Evolutionary conservation across 2,888 invertebrate genomes (phyloP).

Genomic region (Orthosia gracilis): DNA sequence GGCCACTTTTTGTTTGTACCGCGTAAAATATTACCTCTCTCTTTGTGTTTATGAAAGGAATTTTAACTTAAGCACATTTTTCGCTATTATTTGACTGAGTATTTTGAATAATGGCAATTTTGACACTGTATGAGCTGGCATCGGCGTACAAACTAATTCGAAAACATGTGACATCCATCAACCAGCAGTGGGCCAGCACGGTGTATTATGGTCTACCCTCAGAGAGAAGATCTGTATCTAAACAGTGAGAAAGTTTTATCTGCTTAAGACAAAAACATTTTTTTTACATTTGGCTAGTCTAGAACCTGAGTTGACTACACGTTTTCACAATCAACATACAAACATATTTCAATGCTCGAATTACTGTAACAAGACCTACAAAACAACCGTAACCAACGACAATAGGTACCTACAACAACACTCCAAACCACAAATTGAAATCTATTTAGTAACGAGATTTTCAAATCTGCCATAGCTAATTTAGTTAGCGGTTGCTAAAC

Average conservation of each 20-base stretch:
- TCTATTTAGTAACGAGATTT: slow-evolving; percentile 40
- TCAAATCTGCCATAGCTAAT: slow-evolving; percentile 43
- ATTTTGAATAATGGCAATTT: background rate
- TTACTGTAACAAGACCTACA: background rate
- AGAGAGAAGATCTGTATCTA: too few species aligned
- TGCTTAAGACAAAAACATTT: too few species aligned
- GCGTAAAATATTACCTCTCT: slow-evolving; percentile 35
- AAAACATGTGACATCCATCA: background rate
- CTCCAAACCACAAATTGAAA: slow-evolving; percentile 21
- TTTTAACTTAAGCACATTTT: background rate
- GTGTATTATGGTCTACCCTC: too few species aligned
- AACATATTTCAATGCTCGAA: background rate
- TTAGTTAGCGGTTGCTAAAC: slow-evolving; percentile 42
- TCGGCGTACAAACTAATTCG: background rate
- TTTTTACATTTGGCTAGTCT: too few species aligned
- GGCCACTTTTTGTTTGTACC: slow-evolving; percentile 35
- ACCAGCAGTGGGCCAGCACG: too few species aligned
- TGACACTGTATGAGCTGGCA: background rate
- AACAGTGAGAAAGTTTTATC: too few species aligned
- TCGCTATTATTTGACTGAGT: background rate
- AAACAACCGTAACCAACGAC: background rate
- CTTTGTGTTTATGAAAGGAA: slow-evolving; percentile 4
- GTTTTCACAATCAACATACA: background rate
- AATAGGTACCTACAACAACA: background rate
- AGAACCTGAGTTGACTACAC: background rate